phyloP scores from a whole-genome alignment of 2,888 invertebrate genomes.

The Thymelicus lineola region DNA sequence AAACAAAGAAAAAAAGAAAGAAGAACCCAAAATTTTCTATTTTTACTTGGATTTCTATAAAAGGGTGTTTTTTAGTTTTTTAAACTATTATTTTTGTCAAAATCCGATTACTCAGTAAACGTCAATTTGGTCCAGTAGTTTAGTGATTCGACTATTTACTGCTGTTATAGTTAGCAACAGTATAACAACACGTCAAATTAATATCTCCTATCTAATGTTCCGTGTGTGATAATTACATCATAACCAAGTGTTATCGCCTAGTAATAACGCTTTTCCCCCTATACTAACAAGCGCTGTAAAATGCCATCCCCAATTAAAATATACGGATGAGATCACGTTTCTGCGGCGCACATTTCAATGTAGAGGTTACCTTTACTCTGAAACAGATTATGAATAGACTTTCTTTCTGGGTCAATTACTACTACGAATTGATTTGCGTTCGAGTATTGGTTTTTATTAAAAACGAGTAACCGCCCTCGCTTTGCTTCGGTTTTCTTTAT shows the following conservation, averaged over 20 bases:
- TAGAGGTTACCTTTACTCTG: background rate
- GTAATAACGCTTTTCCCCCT: background rate
- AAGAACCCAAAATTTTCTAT: too few relatives aligned
- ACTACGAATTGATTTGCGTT: background rate
- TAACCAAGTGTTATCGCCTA: background rate
- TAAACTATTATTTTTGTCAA: too few relatives aligned
- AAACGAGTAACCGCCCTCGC: too few relatives aligned
- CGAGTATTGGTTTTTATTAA: background rate
- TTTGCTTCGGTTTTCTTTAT: too few relatives aligned
- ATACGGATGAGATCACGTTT: background rate
- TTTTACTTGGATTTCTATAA: too few relatives aligned
- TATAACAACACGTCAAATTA: background rate
- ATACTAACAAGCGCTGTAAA: background rate
- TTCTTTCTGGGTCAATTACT: background rate
- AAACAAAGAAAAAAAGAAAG: too few relatives aligned
- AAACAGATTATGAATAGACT: background rate
- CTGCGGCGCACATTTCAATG: background rate
- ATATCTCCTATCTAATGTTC: background rate
- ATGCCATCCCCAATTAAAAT: slow-evolving; percentile 1
- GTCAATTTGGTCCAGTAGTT: too few relatives aligned
- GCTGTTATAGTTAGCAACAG: background rate
- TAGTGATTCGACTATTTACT: background rate
- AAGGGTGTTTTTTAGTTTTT: too few relatives aligned
- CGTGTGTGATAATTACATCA: background rate
- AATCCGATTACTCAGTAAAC: too few relatives aligned